phyloP scores from a whole-genome alignment of 2,888 invertebrate species.

The Lobophora halterata region DNA sequence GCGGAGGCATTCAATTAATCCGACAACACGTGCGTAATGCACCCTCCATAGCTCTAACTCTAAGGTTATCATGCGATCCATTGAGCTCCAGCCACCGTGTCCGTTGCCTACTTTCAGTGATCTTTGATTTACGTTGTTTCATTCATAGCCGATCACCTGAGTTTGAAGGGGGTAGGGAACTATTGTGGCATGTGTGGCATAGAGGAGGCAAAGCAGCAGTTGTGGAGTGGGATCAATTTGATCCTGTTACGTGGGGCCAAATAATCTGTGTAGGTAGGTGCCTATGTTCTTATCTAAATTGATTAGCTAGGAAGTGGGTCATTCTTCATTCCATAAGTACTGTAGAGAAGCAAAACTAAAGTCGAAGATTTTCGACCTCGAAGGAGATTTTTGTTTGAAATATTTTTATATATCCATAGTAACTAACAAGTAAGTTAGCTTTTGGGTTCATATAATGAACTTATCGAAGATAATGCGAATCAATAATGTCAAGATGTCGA shows the following conservation, averaged over 20 bases:
- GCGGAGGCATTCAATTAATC: slow-evolving; percentile 68
- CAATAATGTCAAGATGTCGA: slow-evolving; percentile 19
- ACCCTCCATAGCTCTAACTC: slow-evolving; percentile 49
- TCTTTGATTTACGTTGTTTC: slow-evolving; percentile 18
- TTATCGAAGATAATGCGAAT: slow-evolving; percentile 15
- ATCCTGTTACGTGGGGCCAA: too few species aligned
- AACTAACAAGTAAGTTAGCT: too few species aligned
- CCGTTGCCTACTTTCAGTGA: slow-evolving; percentile 18
- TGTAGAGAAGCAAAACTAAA: too few species aligned
- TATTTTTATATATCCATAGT: too few species aligned
- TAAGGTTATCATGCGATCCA: slow-evolving; percentile 59
- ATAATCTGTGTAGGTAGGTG: background rate
- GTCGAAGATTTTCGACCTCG: too few species aligned
- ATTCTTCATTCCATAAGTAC: too few species aligned
- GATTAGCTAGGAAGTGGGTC: too few species aligned
- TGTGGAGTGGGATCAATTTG: too few species aligned
- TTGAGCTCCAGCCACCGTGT: slow-evolving; percentile 39
- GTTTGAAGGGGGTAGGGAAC: slow-evolving; percentile 3
- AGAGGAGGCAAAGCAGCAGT: too few species aligned
- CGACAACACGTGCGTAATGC: slow-evolving; percentile 73
- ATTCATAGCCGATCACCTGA: slow-evolving; percentile 4
- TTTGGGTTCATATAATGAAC: too few species aligned
- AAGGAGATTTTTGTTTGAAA: too few species aligned
- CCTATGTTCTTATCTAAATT: background rate
- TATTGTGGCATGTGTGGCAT: too few species aligned